These are phyloP conservation scores for Pampusana beccarii DNA, from an alignment of 2,113 vertebrate genomes.

Conservation along the genomic window DNA sequence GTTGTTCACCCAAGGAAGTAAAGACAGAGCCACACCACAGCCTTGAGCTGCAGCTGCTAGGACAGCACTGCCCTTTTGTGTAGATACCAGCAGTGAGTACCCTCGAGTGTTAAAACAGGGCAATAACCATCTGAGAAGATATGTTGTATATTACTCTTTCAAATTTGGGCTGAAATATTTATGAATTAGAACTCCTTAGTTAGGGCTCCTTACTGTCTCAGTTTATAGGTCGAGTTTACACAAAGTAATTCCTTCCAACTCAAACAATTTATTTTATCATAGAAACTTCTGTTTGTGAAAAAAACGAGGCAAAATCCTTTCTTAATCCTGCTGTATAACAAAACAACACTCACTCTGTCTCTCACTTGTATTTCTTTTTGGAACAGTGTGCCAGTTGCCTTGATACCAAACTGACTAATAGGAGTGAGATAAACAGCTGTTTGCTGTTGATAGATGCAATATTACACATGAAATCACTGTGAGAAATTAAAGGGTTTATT, in stretches of 20 bases:
- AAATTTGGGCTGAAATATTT: background rate
- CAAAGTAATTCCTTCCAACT: background rate
- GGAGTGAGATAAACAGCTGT: background rate
- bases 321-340: background rate
- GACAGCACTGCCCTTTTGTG: background rate
- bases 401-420: background rate
- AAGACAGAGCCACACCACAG: background rate
- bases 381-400: background rate
- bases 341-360: background rate
- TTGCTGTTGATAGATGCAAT: background rate
- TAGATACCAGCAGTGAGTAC: background rate
- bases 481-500: conserved; percentile 24
- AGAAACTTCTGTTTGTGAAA: background rate
- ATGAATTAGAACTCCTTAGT: background rate
- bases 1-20: background rate
- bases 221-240: background rate
- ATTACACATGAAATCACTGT: background rate
- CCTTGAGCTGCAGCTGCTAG: background rate
- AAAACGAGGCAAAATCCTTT: background rate
- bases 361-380: background rate
- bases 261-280: background rate
- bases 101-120: background rate
- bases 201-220: background rate
- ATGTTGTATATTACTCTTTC: background rate
- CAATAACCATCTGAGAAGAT: background rate